Evolutionary conservation across 2,797 vertebrate genomes (phyloP), one percentile per base, ranked within the genome.

Genomic region (Natrix natrix): DNA sequence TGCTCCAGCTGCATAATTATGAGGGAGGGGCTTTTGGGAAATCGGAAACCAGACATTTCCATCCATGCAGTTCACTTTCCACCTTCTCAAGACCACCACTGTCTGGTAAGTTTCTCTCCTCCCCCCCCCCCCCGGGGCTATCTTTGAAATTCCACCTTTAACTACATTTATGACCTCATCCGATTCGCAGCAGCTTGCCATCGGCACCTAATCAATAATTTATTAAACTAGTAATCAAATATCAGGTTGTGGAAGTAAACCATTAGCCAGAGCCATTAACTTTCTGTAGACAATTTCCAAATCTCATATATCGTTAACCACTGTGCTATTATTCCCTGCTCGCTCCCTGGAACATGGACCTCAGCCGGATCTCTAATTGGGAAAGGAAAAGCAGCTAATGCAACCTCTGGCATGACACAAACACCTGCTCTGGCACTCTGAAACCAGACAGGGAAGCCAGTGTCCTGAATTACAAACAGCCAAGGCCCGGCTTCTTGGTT

Each of bases 251-350:
- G 74, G 95, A 95, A 95, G 91, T 94, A 96, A 88, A 63, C 96
- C 95, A 95, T 97, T 95, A 96, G 95, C 95, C 92, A 91, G 91
- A 56, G 90, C 97, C 96, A 97, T 95, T 97, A 96, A 94, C 96
- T 89, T 93, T 6, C 93, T 92, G 60, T 7, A 94, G 93, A 95
- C 93, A 93, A 95, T 96, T 97, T 90, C 94, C 95, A 95, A 92
- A 94, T 95, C 95, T 93, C 95, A 93, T 95, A 94, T 89, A 10
- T 86, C 22, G 14, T 88, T 20, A 0, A 0, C 93, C 83, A 93
- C 92, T 0, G n/a, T 89, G 90, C 93, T 93, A 89, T 28, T 13
- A 89, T 28, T 13, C 12, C 1, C 66, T 57, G 78, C 66, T 22
- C 1, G 0, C 16, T n/a, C 90, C 17, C 86, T 78, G 28, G 14